Evolutionary conservation across 2,113 vertebrate species (phyloP).

Genomic region (Progne subis): DNA sequence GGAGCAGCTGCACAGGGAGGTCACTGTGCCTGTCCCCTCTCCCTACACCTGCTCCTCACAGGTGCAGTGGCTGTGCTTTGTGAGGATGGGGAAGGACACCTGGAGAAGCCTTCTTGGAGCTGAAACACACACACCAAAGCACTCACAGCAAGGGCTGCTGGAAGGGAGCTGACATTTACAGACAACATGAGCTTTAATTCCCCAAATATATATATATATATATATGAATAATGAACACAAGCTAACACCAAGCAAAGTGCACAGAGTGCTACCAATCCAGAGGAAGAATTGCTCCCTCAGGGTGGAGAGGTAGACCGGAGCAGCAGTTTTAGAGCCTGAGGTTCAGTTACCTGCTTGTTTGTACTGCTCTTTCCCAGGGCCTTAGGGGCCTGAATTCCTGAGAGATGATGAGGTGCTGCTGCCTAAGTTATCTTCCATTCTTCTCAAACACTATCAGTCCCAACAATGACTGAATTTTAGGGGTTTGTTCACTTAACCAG

Average conservation of each 20-base stretch:
- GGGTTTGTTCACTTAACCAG: not conserved
- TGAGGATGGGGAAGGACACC: not conserved
- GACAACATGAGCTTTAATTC: not conserved
- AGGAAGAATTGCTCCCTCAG: not conserved
- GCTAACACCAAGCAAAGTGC: not conserved
- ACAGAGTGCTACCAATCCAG: no score
- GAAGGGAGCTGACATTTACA: not conserved
- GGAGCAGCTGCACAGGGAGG: not conserved
- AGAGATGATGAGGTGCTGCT: not conserved
- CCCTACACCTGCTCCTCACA: not conserved
- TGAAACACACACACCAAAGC: not conserved
- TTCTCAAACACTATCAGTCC: not conserved
- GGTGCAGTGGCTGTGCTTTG: not conserved
- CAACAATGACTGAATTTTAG: not conserved
- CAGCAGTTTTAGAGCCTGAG: not conserved
- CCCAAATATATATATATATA: not conserved
- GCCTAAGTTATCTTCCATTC: not conserved
- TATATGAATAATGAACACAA: rapidly evolving
- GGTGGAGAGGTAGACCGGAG: not conserved
- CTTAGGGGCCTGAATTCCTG: not conserved
- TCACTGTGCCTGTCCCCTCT: not conserved
- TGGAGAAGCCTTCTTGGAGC: not conserved
- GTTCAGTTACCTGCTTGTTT: not conserved
- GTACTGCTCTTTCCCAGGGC: not conserved
- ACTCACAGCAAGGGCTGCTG: not conserved